phyloP scores from a whole-genome alignment of 2,113 vertebrate genomes.

The Oryzias javanicus region DNA sequence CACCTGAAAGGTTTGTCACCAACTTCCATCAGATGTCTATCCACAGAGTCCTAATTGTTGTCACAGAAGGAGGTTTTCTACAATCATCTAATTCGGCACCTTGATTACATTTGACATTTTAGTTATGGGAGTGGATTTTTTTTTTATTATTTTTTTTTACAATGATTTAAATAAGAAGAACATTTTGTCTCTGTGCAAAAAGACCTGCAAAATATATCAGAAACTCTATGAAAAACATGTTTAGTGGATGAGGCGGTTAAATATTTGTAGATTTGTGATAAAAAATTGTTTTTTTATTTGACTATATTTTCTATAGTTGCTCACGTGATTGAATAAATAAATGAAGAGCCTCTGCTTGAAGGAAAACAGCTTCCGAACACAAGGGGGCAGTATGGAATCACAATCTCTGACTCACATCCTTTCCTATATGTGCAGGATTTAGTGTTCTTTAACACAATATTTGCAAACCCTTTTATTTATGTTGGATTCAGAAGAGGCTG shows the following conservation, averaged over 20 bases:
- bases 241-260: too few relatives aligned
- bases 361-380: constrained; percentile 45
- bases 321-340: too few relatives aligned
- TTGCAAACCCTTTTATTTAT: constrained; percentile 26
- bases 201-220: constrained; percentile 17
- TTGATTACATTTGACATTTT: constrained; percentile 71
- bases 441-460: constrained; percentile 20
- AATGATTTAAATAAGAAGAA: constrained; percentile 45
- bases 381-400: constrained; percentile 75
- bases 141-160: too few relatives aligned
- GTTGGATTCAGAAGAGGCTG: constrained; percentile 33
- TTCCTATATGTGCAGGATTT: constrained; percentile 21
- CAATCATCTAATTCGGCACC: constrained; percentile 51
- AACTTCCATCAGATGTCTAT: constrained; percentile 27
- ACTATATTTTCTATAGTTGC: too few relatives aligned
- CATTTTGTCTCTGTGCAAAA: constrained; percentile 54
- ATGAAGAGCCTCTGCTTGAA: background rate
- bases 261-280: too few relatives aligned
- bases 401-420: constrained; percentile 33
- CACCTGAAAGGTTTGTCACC: constrained; percentile 35
- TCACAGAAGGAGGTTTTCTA: constrained; percentile 61
- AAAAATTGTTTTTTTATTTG: too few relatives aligned
- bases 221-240: constrained; percentile 19
- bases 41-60: constrained; percentile 58
- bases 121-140: constrained; percentile 35